Evolutionary conservation across 37 sponge, comb jelly and placozoan species (phyloP).

Genomic region (Halisarca cf. caerulea): DNA sequence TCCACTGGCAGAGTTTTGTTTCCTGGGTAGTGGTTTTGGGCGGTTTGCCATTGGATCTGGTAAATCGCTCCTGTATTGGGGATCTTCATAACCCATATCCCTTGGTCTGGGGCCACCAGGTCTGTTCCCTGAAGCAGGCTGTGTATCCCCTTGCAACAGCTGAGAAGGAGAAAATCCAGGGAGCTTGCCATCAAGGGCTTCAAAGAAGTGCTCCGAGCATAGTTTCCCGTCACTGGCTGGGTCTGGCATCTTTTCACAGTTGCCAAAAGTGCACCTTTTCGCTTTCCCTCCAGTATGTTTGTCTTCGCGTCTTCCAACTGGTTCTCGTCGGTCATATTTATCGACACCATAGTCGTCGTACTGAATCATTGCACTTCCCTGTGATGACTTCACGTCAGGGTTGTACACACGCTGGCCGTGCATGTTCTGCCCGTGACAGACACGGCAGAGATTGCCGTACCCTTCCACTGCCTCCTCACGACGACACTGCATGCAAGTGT

Average conservation of each 20-base stretch:
- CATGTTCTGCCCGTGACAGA: conserved; percentile 44
- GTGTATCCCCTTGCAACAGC: not conserved
- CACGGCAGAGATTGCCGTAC: conserved; percentile 52
- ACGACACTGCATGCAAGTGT: conserved; percentile 52
- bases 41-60: not conserved
- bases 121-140: not conserved
- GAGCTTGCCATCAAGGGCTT: not conserved
- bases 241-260: not conserved
- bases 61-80: not conserved
- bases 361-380: not conserved
- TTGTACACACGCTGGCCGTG: not conserved
- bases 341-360: not conserved
- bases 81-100: not conserved
- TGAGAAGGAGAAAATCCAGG: not conserved
- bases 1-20: not conserved
- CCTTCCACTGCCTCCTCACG: conserved; percentile 32
- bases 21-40: not conserved
- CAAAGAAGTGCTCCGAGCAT: not conserved
- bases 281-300: no score
- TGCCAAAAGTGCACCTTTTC: not conserved
- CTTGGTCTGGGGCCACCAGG: not conserved
- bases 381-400: not conserved
- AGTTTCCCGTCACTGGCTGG: not conserved
- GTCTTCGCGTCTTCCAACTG: not conserved
- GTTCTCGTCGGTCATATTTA: not conserved